Evolutionary conservation across 2,797 vertebrate genomes (phyloP).

Genomic region (Danio tinwini): DNA sequence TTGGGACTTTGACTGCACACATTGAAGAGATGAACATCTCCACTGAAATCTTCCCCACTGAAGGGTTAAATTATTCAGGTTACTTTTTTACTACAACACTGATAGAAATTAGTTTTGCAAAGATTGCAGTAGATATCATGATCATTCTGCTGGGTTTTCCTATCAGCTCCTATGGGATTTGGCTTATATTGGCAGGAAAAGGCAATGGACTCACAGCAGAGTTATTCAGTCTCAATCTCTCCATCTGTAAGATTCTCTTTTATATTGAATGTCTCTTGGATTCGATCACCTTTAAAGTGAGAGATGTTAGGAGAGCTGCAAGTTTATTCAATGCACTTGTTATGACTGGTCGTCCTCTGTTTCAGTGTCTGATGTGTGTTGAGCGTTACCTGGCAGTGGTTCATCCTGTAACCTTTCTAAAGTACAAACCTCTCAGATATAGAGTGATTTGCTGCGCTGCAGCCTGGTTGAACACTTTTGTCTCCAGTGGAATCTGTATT

Average conservation of each 20-base stretch:
- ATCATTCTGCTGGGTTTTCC: neutral
- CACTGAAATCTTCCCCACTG: neutral
- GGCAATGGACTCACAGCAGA: no score
- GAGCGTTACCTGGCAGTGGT: no score
- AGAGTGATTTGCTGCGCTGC: no score
- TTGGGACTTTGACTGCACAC: neutral
- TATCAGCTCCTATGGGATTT: neutral
- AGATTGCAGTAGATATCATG: neutral
- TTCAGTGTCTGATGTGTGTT: no score
- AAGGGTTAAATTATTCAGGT: neutral
- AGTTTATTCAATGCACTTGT: neutral
- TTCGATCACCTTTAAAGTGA: neutral
- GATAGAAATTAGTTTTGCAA: neutral
- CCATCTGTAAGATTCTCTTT: neutral
- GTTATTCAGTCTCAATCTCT: no score
- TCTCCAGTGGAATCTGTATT: no score
- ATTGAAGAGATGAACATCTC: constrained; percentile 15
- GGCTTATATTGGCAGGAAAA: no score
- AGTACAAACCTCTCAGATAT: neutral
- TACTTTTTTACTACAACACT: neutral
- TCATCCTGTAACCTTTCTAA: no score
- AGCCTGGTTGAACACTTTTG: no score
- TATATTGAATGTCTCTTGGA: neutral
- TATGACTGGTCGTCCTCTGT: neutral
- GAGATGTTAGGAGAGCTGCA: neutral